Percentiles rank a stretch among this genome's conserved stretches.
Evolutionary conservation across 2,888 invertebrate genomes (phyloP).

Genomic region (Pediacus dermestoides): DNA sequence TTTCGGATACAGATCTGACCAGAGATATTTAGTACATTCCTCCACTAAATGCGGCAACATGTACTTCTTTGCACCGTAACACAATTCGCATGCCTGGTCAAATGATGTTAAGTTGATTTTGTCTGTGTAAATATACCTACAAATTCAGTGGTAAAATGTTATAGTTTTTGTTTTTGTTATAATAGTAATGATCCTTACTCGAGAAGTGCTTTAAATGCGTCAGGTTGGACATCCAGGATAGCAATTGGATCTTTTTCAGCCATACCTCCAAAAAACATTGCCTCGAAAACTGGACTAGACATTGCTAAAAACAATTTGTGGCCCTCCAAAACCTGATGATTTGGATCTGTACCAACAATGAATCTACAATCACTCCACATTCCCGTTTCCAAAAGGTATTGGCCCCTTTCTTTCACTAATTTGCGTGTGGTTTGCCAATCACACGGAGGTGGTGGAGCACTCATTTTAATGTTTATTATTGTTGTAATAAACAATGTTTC

Average conservation of each 20-base stretch:
- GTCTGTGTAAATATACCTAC: conserved; percentile 78
- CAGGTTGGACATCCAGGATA: conserved; percentile 80
- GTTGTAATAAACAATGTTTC: too few relatives aligned
- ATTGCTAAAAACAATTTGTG: conserved; percentile 80
- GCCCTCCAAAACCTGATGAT: conserved; percentile 68
- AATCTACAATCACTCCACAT: conserved; percentile 84
- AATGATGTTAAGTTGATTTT: conserved; percentile 75
- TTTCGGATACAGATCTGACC: conserved; percentile 73
- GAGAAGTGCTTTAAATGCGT: conserved; percentile 76
- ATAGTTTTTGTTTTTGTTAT: background rate
- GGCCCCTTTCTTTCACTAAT: conserved; percentile 68
- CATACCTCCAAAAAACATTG: conserved; percentile 84
- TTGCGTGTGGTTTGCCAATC: conserved; percentile 78
- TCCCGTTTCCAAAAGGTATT: conserved; percentile 71
- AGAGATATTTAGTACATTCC: conserved; percentile 78
- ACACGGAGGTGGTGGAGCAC: conserved; percentile 51
- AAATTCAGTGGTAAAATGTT: conserved; percentile 22
- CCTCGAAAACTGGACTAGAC: conserved; percentile 85
- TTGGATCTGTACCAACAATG: conserved; percentile 73
- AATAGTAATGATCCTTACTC: conserved; percentile 55
- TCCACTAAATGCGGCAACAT: conserved; percentile 81
- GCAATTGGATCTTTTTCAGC: conserved; percentile 74
- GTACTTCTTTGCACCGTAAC: conserved; percentile 85
- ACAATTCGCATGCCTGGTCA: conserved; percentile 81
- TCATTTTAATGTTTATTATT: conserved; percentile 52